Percentiles rank a stretch among this genome's conserved stretches.
These are phyloP conservation scores for Triplophysa dalaica DNA, from an alignment of 2,113 vertebrate species.

Conservation along the genomic window DNA sequence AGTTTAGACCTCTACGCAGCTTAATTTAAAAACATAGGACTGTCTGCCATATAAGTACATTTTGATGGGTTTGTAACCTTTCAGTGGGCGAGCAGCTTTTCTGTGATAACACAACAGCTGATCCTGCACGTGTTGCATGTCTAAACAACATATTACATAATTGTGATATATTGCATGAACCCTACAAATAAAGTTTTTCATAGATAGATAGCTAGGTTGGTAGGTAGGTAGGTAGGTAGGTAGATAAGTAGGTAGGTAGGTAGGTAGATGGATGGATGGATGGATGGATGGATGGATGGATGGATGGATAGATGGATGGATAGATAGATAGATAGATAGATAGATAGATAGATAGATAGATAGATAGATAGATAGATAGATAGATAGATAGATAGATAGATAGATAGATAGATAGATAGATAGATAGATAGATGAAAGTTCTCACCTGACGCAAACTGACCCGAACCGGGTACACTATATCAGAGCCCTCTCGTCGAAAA, in stretches of 20 bases:
- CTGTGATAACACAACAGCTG: slow-evolving; percentile 45
- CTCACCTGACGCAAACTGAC: slow-evolving; percentile 94
- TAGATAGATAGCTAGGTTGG: background rate
- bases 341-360: background rate
- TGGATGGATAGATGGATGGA: background rate
- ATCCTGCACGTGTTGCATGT: slow-evolving; percentile 25
- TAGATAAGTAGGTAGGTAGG: background rate
- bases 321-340: background rate
- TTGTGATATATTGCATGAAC: background rate
- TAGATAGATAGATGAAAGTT: too few species aligned
- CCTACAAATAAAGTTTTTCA: background rate
- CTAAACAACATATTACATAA: slow-evolving; percentile 42
- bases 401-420: background rate
- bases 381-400: background rate
- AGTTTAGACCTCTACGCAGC: background rate
- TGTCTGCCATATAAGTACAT: slow-evolving; percentile 33
- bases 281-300: background rate
- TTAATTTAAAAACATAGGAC: background rate
- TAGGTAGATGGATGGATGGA: background rate
- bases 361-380: background rate
- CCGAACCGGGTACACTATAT: slow-evolving; percentile 91
- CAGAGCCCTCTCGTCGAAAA: slow-evolving; percentile 94
- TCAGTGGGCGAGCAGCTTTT: slow-evolving; percentile 42
- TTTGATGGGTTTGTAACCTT: slow-evolving; percentile 3
- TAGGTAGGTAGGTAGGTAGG: background rate